phyloP scores from a whole-genome alignment of 2,888 invertebrate genomes.

The Xestoiulus laeticollis region DNA sequence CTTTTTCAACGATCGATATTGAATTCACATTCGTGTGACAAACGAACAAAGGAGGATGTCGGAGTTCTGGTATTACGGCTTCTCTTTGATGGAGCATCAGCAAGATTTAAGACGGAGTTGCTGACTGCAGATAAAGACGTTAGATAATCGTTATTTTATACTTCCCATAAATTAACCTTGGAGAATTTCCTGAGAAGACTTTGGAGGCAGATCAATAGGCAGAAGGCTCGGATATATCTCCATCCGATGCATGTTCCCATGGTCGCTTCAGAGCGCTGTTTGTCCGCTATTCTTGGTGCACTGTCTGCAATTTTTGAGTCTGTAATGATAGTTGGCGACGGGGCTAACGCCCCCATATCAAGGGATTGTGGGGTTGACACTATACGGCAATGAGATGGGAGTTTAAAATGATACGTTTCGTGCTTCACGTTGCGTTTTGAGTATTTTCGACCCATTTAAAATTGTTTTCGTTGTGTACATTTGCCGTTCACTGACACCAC shows the following conservation, averaged over 20 bases:
- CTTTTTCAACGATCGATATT: not conserved
- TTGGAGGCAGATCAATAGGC: not conserved
- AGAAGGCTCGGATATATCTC: not conserved
- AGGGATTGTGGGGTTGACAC: not conserved
- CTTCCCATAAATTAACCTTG: constrained; percentile 9
- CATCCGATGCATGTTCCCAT: too few relatives aligned
- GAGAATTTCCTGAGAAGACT: not conserved
- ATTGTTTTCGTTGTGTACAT: constrained; percentile 37
- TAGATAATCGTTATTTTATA: constrained; percentile 1
- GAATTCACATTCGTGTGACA: not conserved
- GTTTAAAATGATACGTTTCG: constrained; percentile 28
- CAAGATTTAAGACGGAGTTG: constrained; percentile 9
- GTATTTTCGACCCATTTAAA: constrained; percentile 33
- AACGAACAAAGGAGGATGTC: not conserved
- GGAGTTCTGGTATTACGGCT: not conserved
- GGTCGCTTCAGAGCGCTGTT: not conserved
- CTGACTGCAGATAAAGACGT: constrained; percentile 9
- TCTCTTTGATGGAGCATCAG: not conserved
- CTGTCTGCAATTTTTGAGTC: not conserved
- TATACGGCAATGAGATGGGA: not conserved
- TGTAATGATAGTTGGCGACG: not conserved
- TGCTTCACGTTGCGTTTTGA: not conserved
- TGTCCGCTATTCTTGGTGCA: not conserved
- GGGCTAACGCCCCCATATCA: not conserved
- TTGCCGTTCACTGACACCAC: constrained; percentile 28